phyloP scores from a whole-genome alignment of 1,140 invertebrate species.

The Eciton burchellii region DNA sequence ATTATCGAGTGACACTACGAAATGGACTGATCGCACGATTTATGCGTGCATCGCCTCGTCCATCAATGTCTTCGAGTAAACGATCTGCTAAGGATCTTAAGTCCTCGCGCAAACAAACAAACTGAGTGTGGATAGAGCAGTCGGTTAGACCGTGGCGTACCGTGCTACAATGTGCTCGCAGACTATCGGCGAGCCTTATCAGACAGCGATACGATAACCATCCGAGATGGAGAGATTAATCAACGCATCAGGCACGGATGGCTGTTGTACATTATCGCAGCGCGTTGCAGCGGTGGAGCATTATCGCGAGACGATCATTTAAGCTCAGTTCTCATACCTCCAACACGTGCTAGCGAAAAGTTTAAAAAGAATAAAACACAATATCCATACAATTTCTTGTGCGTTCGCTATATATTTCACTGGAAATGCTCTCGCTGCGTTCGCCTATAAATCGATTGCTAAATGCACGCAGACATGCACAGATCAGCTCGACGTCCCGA shows the following conservation, averaged over 20 bases:
- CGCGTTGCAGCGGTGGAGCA: background rate
- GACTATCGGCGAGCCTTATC: slow-evolving; percentile 53
- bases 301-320: background rate
- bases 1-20: slow-evolving; percentile 21
- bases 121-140: slow-evolving; percentile 20
- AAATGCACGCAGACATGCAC: too few species aligned
- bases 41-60: slow-evolving; percentile 19
- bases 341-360: background rate
- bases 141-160: slow-evolving; percentile 24
- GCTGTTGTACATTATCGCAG: slow-evolving; percentile 16
- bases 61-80: slow-evolving; percentile 53
- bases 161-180: slow-evolving; percentile 4
- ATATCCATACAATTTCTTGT: background rate
- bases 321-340: background rate
- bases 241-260: slow-evolving; percentile 36
- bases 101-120: slow-evolving; percentile 37
- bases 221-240: slow-evolving; percentile 57
- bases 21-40: slow-evolving; percentile 26
- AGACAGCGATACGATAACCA: slow-evolving; percentile 52
- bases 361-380: background rate
- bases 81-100: slow-evolving; percentile 15
- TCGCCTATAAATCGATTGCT: too few species aligned
- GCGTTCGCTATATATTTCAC: background rate
- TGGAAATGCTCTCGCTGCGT: background rate
- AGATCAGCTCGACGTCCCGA: too few species aligned